Percentiles rank a stretch among this genome's conserved stretches.
phyloP scores from a whole-genome alignment of 2,113 vertebrate genomes.

The Thunnus maccoyii region DNA sequence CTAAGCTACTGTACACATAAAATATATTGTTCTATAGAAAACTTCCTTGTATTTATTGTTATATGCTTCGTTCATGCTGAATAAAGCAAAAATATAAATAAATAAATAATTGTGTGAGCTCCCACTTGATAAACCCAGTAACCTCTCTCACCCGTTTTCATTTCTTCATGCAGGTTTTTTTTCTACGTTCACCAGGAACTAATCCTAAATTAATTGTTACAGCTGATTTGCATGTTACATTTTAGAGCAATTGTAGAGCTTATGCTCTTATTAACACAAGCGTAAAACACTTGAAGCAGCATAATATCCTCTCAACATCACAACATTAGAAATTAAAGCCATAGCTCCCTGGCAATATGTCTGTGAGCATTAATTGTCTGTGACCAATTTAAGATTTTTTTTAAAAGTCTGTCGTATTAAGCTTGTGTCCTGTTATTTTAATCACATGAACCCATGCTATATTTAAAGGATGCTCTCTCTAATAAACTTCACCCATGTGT shows the following conservation, averaged over 20 bases:
- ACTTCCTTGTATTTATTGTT: neutral
- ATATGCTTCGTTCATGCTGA: neutral
- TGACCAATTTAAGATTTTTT: neutral
- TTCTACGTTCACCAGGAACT: neutral
- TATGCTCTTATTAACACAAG: neutral
- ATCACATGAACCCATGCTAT: neutral
- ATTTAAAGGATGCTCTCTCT: neutral
- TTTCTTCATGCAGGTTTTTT: neutral
- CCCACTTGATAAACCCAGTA: slow-evolving; percentile 1
- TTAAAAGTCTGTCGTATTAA: neutral
- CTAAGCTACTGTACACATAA: neutral
- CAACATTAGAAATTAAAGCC: neutral
- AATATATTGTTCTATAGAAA: slow-evolving; percentile 4
- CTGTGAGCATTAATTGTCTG: neutral
- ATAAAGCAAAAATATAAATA: slow-evolving; percentile 16
- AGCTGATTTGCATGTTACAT: neutral
- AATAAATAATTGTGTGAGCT: no score
- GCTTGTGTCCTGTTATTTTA: neutral
- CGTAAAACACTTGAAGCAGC: neutral
- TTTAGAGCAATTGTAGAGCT: slow-evolving; percentile 2
- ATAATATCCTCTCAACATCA: neutral
- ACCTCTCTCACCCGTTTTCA: neutral
- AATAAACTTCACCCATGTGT: slow-evolving; percentile 31
- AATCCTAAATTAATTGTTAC: neutral
- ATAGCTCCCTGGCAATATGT: neutral